These are phyloP conservation scores for Drosophila siamana DNA, from an alignment of 2,888 invertebrate species.

Conservation along the genomic window DNA sequence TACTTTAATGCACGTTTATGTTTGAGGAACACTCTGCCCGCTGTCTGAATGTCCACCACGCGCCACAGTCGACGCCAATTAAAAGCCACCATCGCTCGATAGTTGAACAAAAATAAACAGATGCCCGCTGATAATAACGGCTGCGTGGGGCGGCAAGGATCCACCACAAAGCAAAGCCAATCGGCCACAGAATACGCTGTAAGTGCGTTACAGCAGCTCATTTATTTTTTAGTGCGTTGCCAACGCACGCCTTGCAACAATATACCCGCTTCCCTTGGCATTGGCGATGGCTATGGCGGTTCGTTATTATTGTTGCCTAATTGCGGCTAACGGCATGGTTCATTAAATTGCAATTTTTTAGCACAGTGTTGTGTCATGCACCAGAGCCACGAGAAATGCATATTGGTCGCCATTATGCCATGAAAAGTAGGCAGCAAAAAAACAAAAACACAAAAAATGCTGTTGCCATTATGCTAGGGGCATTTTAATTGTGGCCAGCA, in stretches of 20 bases:
- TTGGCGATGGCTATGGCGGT: conserved; percentile 21
- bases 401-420: conserved; percentile 42
- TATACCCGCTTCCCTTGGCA: neutral
- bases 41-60: conserved; percentile 48
- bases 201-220: neutral
- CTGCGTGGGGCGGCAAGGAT: neutral
- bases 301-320: conserved; percentile 64
- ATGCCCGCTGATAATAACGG: conserved; percentile 27
- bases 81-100: conserved; percentile 30
- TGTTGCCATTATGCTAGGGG: conserved; percentile 51
- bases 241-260: neutral
- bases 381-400: conserved; percentile 66
- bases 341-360: conserved; percentile 74
- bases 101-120: conserved; percentile 36
- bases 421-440: conserved; percentile 56
- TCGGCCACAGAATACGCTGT: conserved; percentile 4
- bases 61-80: conserved; percentile 53
- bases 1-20: conserved; percentile 38
- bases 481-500: conserved; percentile 73
- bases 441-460: conserved; percentile 37
- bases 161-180: neutral
- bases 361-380: conserved; percentile 32
- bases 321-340: conserved; percentile 71
- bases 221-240: neutral
- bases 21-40: conserved; percentile 26